Evolutionary conservation across 2,113 vertebrate species (phyloP), one percentile per base, ranked within the genome.

Genomic region (Antigone vipio): DNA sequence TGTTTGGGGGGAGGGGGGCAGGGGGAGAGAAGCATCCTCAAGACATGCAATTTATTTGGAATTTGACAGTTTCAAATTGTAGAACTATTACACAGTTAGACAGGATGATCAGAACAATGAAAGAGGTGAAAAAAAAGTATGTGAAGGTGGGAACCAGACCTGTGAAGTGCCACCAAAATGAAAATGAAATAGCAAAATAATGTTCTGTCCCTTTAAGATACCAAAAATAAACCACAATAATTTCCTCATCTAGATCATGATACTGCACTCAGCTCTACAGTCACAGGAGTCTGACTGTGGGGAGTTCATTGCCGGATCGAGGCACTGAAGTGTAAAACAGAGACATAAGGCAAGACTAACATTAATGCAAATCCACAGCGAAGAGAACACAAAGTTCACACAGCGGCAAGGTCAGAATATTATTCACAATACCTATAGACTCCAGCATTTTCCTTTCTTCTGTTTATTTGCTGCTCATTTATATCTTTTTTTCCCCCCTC

Each of bases 281-380:
- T 93, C 86, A 95, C 80, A 87, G 80, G 74, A 91, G 69, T 69
- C 84, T 79, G 69, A 92, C 80, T 94, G 85, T 85, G 81, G 53
- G 58, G 69, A 91, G 77, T 42, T 95, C 80, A 87, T 38, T 85
- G 92, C 86, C 0, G 11, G 79, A 89, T 75, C 3, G 3, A 93
- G 60, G 85, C 92, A 91, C 53, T 93, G 94, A 92, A 88, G 91
- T 95, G 95, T 93, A 92, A 96, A 95, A 91, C 8, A 92, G 80
- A 95, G 94, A 94, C 88, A 91, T 94, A 96, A 92, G 76, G 86
- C 91, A 91, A 85, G 76, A 45, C 66, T 44, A 96, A 92, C 69
- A 53, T 76, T 69, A 97, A 92, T 85, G 86, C 89, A 97, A 95
- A 94, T 82, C 77, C 69, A 85, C 87, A 95, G 66, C 10, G 12